Base-by-base conservation (phyloP, 2,797 vertebrate genomes). In the Diglossa cyanea region DNA sequence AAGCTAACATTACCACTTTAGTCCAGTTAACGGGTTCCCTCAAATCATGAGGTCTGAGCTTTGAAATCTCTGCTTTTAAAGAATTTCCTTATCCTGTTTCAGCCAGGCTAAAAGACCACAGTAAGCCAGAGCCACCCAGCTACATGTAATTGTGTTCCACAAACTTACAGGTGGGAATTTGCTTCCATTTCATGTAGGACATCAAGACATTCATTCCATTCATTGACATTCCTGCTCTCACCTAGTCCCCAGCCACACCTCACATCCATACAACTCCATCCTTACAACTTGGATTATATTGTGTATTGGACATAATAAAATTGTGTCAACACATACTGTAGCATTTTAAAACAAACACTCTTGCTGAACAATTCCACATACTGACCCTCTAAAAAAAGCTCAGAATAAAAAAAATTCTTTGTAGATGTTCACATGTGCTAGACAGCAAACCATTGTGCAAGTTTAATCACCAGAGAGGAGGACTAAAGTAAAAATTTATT, bases 111-210 rank as follows among this genome's bases (percentile, higher is more conserved):
- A 87, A 76, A 79, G 42, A 71, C 24, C 37, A 90, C 54, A 61
- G 48, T 45, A 91, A 86, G 57, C 60, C 60, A 92, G 91, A 96
- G 86, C 60, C 88, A 95, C 51, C n/a, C 73, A 67, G 58, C 54
- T 25, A 37, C 5, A 8, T 11, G 40, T 16, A 57, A 61, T 13
- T 63, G 50, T 11, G 5, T 55, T 65, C 31, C 54, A 73, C 72
- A 60, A 51, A 57, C 26, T 61, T 68, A 47, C 4, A 87, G 25
- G 28, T 30, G 10, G 21, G 28, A 85, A 86, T 57, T 51, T 67
- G 25, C 18, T 51, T 72, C 48, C 86, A 58, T 68, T 80, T 72
- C 37, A 58, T 33, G 42, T 17, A 48, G 11, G 5, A 31, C 83
- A 71, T 63, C 42, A 72, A 58, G 25, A 47, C 20, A 87, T 53